Evolutionary conservation across 2,888 invertebrate species (phyloP).

Genomic region (Creontiades dilutus): DNA sequence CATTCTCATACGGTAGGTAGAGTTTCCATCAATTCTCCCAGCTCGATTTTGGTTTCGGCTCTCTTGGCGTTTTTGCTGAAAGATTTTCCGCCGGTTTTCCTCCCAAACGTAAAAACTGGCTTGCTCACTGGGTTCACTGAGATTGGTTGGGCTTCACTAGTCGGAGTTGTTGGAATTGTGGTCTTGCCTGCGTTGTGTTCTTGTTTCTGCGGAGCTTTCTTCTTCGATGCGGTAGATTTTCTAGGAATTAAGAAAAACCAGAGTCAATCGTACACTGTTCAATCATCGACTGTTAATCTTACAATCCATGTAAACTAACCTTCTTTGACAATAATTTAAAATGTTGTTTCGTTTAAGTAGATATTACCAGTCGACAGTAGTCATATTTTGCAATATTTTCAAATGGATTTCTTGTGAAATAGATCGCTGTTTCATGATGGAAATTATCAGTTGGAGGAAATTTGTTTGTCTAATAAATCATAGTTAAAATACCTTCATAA

Average conservation of each 20-base stretch:
- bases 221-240: slow-evolving; percentile 29
- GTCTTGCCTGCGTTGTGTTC: neutral
- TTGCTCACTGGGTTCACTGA: slow-evolving; percentile 4
- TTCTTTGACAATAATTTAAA: too few species aligned
- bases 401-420: too few species aligned
- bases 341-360: too few species aligned
- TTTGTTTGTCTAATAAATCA: too few species aligned
- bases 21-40: slow-evolving; percentile 65
- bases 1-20: slow-evolving; percentile 40
- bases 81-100: slow-evolving; percentile 60
- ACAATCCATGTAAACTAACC: too few species aligned
- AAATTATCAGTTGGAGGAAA: too few species aligned
- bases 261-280: too few species aligned
- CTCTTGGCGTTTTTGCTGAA: slow-evolving; percentile 52
- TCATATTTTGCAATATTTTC: too few species aligned
- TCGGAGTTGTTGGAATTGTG: neutral
- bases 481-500: too few species aligned
- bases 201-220: slow-evolving; percentile 13
- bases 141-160: neutral
- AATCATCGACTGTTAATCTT: too few species aligned
- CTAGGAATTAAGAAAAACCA: neutral
- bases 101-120: slow-evolving; percentile 47
- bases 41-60: slow-evolving; percentile 58
- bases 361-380: too few species aligned
- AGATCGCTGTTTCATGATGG: too few species aligned